A percentile compares a stretch with the other conserved stretches of the same genome.
Evolutionary conservation across 2,888 invertebrate genomes (phyloP).

Genomic region (Chironomus riparius): DNA sequence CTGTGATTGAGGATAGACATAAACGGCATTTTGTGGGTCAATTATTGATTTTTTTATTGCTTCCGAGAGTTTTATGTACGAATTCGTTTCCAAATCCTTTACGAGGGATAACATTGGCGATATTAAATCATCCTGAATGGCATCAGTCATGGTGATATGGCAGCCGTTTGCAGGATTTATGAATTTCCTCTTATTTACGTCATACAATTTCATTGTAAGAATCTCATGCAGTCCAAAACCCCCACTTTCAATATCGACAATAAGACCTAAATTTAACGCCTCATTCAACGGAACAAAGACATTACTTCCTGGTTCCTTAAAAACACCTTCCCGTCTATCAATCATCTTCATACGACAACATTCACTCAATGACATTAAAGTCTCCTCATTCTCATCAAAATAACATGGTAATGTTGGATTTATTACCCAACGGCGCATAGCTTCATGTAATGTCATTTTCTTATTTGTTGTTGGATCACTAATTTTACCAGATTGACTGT

Average conservation of each 20-base stretch:
- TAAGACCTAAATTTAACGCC: conserved; percentile 66
- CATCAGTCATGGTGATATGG: conserved; percentile 61
- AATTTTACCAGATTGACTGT: conserved; percentile 70
- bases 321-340: conserved; percentile 68
- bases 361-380: conserved; percentile 64
- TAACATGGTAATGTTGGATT: conserved; percentile 73
- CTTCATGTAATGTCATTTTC: conserved; percentile 73
- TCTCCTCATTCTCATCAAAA: conserved; percentile 65
- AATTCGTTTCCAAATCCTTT: conserved; percentile 59
- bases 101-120: conserved; percentile 66
- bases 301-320: conserved; percentile 61
- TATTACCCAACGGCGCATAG: conserved; percentile 69
- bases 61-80: conserved; percentile 61
- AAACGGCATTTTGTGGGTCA: conserved; percentile 47
- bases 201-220: conserved; percentile 69
- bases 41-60: conserved; percentile 60
- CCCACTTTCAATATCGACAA: conserved; percentile 78
- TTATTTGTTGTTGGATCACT: conserved; percentile 70
- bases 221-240: conserved; percentile 73
- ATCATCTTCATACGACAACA: conserved; percentile 73
- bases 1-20: conserved; percentile 45
- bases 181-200: conserved; percentile 54
- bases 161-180: conserved; percentile 69
- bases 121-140: conserved; percentile 65
- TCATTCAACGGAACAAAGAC: conserved; percentile 57